Conservation (phyloP, 2,113 vertebrate genomes). For the Stegostoma tigrinum region DNA sequence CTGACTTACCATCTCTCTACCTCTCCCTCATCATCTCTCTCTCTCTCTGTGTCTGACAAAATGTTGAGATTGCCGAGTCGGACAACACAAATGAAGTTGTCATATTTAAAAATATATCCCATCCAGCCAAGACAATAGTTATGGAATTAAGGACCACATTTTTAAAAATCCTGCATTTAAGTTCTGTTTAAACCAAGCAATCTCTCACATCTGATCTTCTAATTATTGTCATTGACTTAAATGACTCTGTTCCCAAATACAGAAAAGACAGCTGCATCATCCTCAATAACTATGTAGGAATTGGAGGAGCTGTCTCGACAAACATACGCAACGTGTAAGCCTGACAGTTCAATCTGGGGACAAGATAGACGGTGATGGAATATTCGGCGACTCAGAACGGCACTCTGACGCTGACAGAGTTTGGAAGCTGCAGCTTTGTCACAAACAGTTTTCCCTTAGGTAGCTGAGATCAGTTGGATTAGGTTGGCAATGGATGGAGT, state of each 20-base stretch:
- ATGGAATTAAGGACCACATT: neutral
- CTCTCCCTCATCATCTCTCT: neutral
- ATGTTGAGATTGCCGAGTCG: neutral
- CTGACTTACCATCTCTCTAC: neutral
- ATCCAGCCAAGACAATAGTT: neutral
- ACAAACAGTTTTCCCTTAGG: too few species aligned
- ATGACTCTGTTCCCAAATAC: neutral
- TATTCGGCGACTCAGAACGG: too few species aligned
- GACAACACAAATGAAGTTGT: neutral
- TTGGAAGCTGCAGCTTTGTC: too few species aligned
- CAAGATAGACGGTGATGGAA: neutral
- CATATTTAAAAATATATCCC: neutral
- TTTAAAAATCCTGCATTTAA: neutral
- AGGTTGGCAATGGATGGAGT: too few species aligned
- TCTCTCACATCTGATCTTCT: neutral
- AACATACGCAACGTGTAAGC: neutral
- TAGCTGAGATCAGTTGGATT: too few species aligned
- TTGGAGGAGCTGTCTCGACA: neutral
- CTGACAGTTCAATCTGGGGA: neutral
- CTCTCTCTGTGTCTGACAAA: neutral
- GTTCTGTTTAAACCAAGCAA: neutral
- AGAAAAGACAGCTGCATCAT: neutral
- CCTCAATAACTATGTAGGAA: neutral
- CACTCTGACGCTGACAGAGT: too few species aligned
- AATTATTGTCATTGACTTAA: slow-evolving; percentile 11